Evolutionary conservation across 1,140 invertebrate genomes (phyloP), one percentile per base, ranked within the genome.

Genomic region (Sarcophaga peregrina): DNA sequence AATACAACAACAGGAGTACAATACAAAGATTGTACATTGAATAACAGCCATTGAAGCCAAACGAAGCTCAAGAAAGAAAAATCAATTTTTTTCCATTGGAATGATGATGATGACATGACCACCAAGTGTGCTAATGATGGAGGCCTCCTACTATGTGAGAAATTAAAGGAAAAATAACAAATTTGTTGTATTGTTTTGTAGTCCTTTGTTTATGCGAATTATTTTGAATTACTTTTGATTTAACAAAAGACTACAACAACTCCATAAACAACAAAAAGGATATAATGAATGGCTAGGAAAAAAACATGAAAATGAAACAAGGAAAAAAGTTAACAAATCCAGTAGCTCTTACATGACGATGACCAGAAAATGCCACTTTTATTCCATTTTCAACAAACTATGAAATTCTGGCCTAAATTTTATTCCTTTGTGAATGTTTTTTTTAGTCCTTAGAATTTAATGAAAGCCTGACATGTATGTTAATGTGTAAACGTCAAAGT

Each of bases 281-380:
- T 68, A 68, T 13, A 37, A 37, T 37, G 4, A 37, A 37, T 37
- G 25, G 4, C 25, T 2, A 37, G 25, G 4, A 37, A 37, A 37
- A 78, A n/a, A 81, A 58, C 80, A 81, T 4, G 58, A 54, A 81
- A 54, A 54, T 47, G 10, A 8, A 81, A 54, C 13, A 81, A 54
- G 15, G 25, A 81, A 52, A 58, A 8, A 81, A 58, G 37, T 58
- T 15, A 81, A 81, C 10, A 54, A 58, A 9, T 15, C 11, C 52
- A 50, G 20, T 48, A 15, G 46, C 15, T n/a, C 25, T 10, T 46
- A 7, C 13, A 6, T 47, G 74, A 7, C 15, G 74, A 11, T 76
- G 74, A 48, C 45, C 74, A 48, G 46, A 76, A 76, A 76, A 47
- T 76, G 74, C 46, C 74, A 76, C 46, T 76, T 76, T 46, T 76